Evolutionary conservation across 1,140 invertebrate genomes (phyloP).

Genomic region (Leptinotarsa lineolata): DNA sequence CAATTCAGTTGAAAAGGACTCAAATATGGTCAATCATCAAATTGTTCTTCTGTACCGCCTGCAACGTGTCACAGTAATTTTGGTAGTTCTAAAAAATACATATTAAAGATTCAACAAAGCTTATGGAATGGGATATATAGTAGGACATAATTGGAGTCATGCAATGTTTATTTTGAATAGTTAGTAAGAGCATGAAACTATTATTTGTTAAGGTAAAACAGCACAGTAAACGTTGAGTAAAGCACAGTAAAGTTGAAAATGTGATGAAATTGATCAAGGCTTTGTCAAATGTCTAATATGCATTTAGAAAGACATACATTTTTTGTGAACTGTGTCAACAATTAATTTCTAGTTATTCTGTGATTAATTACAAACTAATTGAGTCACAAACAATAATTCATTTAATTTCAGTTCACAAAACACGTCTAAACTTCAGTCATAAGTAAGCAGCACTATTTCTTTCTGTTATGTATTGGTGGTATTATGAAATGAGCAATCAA

Average conservation of each 20-base stretch:
- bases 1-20: not conserved
- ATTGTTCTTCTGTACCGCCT: not conserved
- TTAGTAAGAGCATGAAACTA: not conserved
- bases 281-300: not conserved
- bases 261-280: not conserved
- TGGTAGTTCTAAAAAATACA: slow-evolving; percentile 13
- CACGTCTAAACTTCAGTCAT: too few relatives aligned
- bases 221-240: too few relatives aligned
- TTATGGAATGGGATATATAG: not conserved
- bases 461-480: too few relatives aligned
- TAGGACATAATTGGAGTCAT: not conserved
- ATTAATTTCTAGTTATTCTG: too few relatives aligned
- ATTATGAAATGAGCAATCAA: too few relatives aligned
- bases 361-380: too few relatives aligned
- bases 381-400: too few relatives aligned
- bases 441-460: too few relatives aligned
- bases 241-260: not conserved
- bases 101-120: not conserved
- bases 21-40: not conserved
- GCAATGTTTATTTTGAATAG: not conserved
- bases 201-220: too few relatives aligned
- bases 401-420: too few relatives aligned
- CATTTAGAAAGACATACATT: not conserved
- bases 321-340: too few relatives aligned
- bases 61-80: slow-evolving; percentile 10